Evolutionary conservation across 2,113 vertebrate genomes (phyloP).

Genomic region (Ptilorrhoa leucosticta): DNA sequence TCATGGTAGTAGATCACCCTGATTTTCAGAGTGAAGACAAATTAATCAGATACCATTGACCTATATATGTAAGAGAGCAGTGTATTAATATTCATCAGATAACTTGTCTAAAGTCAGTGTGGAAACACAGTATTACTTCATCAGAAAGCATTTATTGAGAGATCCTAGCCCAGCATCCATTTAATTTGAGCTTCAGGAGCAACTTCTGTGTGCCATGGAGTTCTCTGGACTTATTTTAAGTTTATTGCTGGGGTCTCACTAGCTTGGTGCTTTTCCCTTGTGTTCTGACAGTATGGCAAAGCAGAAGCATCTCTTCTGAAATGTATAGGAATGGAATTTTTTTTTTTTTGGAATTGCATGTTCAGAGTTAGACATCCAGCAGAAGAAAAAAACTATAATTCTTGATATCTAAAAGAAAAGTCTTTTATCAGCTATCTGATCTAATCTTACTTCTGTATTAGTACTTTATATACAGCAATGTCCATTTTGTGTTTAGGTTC

Average conservation of each 20-base stretch:
- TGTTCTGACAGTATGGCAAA: neutral
- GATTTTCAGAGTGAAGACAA: neutral
- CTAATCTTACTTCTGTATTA: neutral
- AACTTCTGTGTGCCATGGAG: neutral
- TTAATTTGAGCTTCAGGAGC: neutral
- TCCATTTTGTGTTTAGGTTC: neutral
- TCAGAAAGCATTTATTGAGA: neutral
- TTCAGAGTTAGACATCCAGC: neutral
- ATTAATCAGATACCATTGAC: neutral
- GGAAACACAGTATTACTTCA: neutral
- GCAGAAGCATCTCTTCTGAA: neutral
- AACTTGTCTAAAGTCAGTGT: neutral
- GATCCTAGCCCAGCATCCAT: neutral
- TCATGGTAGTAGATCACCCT: neutral
- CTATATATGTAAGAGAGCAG: neutral
- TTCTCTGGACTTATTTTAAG: neutral
- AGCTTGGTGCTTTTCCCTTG: neutral
- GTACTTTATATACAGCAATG: neutral
- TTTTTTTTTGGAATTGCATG: neutral
- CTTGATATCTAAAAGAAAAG: neutral
- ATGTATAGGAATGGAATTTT: neutral
- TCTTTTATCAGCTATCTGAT: neutral
- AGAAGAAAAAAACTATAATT: neutral
- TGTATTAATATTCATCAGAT: neutral
- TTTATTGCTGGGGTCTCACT: neutral